Conservation (phyloP, 2,888 invertebrate species). For the Tethea ocularis region DNA sequence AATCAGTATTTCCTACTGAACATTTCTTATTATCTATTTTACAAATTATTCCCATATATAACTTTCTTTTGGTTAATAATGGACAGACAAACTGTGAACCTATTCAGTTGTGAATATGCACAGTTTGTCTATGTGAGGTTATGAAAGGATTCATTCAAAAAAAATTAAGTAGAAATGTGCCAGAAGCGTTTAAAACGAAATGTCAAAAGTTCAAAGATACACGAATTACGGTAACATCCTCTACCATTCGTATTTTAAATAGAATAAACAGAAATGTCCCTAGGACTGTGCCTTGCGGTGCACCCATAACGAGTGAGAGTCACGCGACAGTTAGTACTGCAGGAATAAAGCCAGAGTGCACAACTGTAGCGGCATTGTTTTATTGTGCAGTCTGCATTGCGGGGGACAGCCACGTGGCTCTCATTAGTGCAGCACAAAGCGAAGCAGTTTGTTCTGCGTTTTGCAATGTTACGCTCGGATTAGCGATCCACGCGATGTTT, state of each 20-base stretch:
- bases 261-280: constrained; percentile 58
- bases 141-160: no score
- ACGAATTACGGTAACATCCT: constrained; percentile 50
- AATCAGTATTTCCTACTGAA: no score
- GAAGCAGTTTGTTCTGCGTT: constrained; percentile 79
- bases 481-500: constrained; percentile 71
- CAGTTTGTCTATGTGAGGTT: no score
- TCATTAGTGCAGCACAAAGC: constrained; percentile 81
- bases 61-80: no score
- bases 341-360: constrained; percentile 77
- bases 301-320: constrained; percentile 66
- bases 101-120: no score
- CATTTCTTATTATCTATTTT: no score
- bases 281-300: constrained; percentile 63
- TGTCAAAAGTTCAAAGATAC: constrained; percentile 31
- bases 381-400: constrained; percentile 83
- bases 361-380: constrained; percentile 77
- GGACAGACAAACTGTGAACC: no score
- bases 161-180: no score
- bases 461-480: constrained; percentile 77
- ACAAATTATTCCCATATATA: no score
- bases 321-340: constrained; percentile 77
- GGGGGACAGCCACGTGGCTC: constrained; percentile 82
- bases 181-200: constrained; percentile 13
- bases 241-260: constrained; percentile 47